Base-by-base conservation (phyloP, 2,797 vertebrate species). In the Periophthalmus magnuspinnatus region DNA sequence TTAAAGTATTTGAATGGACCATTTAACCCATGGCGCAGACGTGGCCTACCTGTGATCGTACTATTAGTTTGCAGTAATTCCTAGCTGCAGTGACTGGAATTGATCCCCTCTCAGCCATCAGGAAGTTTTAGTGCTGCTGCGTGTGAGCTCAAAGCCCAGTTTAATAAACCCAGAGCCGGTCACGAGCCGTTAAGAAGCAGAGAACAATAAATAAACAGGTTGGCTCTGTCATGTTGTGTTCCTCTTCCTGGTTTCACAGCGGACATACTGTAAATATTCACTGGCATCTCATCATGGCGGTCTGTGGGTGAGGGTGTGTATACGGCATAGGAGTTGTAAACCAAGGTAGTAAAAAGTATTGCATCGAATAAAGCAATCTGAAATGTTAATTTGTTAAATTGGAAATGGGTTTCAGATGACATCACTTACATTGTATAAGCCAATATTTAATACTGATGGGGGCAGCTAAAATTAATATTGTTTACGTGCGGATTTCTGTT, bases 71-170 rank as follows among this genome's bases (percentile, higher is more conserved):
- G 89, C 91, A 87, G 91, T 93, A 88, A 93, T 93, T 93, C 83
- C 80, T 90, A 85, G 86, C 82, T 84, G 86, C 85, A 47, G 88
- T 85, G 78, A 84, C 78, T 86, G 34, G 74, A 93, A 93, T 93
- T 88, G 92, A 94, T 94, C 93, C 91, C 91, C 65, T 61, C 81
- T 88, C 87, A 80, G 84, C 90, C 83, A 86, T 94, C 90, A 89
- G 89, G 85, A 90, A 88, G 89, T 92, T 93, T 94, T 94, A 94
- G 89, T 91, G 90, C 90, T 84, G 93, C 91, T 90, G 61, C 91
- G 93, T 86, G 93, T 89, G 84, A 82, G 89, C 87, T 93, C 91
- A 93, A 94, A 93, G 91, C 93, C 93, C 93, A 94, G 93, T 94
- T 94, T 94, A 94, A 94, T 94, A 94, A 94, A 93, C 91, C 90